Conservation (phyloP, 2,797 vertebrate genomes). For the Iguana delicatissima region DNA sequence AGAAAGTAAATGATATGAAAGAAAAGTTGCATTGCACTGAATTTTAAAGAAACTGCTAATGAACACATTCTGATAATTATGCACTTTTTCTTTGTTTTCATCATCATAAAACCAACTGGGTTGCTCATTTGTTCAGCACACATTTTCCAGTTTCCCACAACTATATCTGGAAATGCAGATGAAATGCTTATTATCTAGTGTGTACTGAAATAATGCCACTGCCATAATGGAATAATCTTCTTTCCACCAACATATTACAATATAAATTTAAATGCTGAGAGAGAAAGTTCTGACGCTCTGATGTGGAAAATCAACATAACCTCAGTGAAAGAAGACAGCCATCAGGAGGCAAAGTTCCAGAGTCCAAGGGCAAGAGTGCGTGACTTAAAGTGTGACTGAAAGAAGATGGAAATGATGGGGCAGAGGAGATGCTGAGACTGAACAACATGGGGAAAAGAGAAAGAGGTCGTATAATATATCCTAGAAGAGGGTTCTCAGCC, state of each 20-base stretch:
- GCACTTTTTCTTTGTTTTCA: background rate
- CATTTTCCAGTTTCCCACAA: constrained; percentile 5
- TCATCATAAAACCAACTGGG: constrained; percentile 24
- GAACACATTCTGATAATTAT: constrained; percentile 22
- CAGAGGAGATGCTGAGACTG: background rate
- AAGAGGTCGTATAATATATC: background rate
- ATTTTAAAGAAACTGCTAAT: constrained; percentile 5
- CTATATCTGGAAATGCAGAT: constrained; percentile 29
- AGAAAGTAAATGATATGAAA: constrained; percentile 1
- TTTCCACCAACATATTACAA: constrained; percentile 25
- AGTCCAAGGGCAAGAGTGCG: background rate
- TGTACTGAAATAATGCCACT: background rate
- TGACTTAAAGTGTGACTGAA: background rate
- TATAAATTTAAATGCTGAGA: background rate
- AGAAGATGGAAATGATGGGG: background rate
- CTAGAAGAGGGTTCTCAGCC: no score
- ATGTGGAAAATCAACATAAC: background rate
- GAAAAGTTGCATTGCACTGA: background rate
- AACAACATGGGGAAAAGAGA: no score
- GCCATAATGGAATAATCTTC: constrained; percentile 34
- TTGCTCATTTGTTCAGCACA: constrained; percentile 5
- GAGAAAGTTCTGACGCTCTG: background rate
- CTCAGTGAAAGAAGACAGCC: background rate
- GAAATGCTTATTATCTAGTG: constrained; percentile 14
- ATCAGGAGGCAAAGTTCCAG: background rate